phyloP scores from a whole-genome alignment of 2,888 invertebrate genomes.

The Mycalesis mineus region DNA sequence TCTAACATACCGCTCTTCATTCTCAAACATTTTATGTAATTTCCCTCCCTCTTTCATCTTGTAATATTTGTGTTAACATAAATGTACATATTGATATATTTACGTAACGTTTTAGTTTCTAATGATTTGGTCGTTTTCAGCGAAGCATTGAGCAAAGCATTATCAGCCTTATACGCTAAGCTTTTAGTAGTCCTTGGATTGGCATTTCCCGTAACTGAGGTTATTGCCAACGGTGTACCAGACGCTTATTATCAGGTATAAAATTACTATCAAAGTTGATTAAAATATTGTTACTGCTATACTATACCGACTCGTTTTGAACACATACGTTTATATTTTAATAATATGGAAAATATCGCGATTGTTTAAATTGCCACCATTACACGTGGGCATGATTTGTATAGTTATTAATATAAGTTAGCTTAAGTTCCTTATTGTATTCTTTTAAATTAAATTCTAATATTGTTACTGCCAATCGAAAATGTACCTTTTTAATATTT shows the following conservation, averaged over 20 bases:
- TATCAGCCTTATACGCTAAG: slow-evolving; percentile 91
- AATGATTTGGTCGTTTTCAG: slow-evolving; percentile 53
- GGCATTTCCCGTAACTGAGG: slow-evolving; percentile 92
- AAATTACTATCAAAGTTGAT: neutral
- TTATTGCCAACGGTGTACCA: slow-evolving; percentile 86
- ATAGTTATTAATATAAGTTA: no score
- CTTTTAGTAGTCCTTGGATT: slow-evolving; percentile 89
- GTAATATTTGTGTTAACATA: neutral
- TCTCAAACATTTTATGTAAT: neutral
- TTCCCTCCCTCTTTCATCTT: neutral
- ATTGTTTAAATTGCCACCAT: no score
- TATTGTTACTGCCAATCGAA: neutral
- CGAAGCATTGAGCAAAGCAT: slow-evolving; percentile 83
- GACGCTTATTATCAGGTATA: slow-evolving; percentile 86
- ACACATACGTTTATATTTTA: no score
- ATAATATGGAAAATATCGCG: no score
- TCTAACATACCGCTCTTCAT: slow-evolving; percentile 25
- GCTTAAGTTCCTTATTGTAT: no score
- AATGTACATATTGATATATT: slow-evolving; percentile 17
- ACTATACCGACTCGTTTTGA: no score
- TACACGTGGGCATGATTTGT: no score
- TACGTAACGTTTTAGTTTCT: neutral
- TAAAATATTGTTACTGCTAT: neutral
- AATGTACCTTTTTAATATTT: slow-evolving; percentile 25
- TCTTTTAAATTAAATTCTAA: neutral